These are phyloP conservation scores for Pseudomyrmex sp. DNA, from an alignment of 1,140 invertebrate species.

Conservation along the genomic window DNA sequence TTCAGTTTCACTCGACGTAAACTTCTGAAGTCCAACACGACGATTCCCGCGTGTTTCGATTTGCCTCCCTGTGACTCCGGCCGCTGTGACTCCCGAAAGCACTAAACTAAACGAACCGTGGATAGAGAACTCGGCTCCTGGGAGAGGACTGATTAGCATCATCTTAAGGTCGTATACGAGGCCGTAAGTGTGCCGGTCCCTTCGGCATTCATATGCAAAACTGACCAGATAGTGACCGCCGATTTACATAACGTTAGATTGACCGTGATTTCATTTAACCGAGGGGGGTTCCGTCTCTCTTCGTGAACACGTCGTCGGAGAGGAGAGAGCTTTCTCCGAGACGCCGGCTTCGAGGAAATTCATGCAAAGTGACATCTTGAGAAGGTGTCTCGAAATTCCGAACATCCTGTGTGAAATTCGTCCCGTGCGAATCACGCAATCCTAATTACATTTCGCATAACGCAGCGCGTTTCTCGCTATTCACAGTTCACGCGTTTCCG, in stretches of 20 bases:
- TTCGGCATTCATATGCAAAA: conserved; percentile 84
- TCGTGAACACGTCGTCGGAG: conserved; percentile 53
- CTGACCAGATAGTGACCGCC: conserved; percentile 81
- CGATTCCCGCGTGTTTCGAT: conserved; percentile 20
- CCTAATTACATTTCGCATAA: conserved; percentile 14
- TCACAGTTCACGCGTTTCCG: background rate
- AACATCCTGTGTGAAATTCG: conserved; percentile 7
- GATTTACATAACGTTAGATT: conserved; percentile 85
- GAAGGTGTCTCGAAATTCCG: conserved; percentile 50
- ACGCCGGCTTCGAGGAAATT: conserved; percentile 55
- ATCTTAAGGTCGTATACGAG: conserved; percentile 76
- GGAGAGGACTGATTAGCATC: conserved; percentile 81
- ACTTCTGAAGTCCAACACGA: background rate
- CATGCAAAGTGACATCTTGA: conserved; percentile 72
- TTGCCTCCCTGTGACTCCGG: background rate
- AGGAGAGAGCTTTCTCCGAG: conserved; percentile 61
- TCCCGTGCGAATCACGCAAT: background rate
- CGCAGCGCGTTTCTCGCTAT: background rate
- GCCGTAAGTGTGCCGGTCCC: conserved; percentile 71
- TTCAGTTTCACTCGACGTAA: background rate
- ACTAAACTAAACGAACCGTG: conserved; percentile 81
- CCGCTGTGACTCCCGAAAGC: conserved; percentile 62
- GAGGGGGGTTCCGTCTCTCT: conserved; percentile 19
- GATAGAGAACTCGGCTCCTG: conserved; percentile 60
- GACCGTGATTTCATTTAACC: conserved; percentile 83